Evolutionary conservation across 2,797 vertebrate genomes (phyloP), one percentile per base, ranked within the genome.

Genomic region (Gouania willdenowi): DNA sequence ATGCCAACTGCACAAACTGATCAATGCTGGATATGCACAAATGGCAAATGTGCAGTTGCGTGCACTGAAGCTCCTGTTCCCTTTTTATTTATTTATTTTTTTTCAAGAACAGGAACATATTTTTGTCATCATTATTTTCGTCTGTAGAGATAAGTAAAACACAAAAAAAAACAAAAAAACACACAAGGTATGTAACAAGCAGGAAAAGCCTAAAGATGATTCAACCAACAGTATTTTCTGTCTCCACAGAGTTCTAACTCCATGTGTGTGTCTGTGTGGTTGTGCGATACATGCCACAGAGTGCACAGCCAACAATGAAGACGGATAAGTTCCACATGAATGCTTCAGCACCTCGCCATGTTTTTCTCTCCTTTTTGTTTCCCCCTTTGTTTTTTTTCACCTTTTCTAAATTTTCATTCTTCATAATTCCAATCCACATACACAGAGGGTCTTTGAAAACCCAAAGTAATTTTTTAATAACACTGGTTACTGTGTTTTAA

Each of bases 321-420:
- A 63, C 51, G 66, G 77, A 81, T 83, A 59, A 81, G 82, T 81
- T 83, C 71, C 70, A 61, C 75, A 79, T 80, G 78, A 82, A 73
- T 16, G 61, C 68, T 72, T 63, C 66, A 71, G 26, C 72, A 77
- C 71, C 56, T 75, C 41, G 50, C 38, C 46, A 42, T 42, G 42
- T 23, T 8, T 52, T 37, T 43, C 41, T 39, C 42, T 61, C 46
- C 59, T 48, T 44, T 52, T 41, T 25, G 45, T 60, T 46, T 25
- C 22, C 71, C 35, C 49, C 16, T 46, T 52, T 31, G 24, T 52
- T 38, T 32, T 20, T 11, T 19, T 22, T 26, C 6, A 8, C 22
- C 51, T 26, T 45, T 20, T 61, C 25, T 22, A 1, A n/a, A n/a
- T n/a, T n/a, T n/a, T n/a, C n/a, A n/a, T n/a, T n/a, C n/a, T n/a